Base-by-base conservation (phyloP, 2,888 invertebrate species). In the Caenorhabditis macrosperma region DNA sequence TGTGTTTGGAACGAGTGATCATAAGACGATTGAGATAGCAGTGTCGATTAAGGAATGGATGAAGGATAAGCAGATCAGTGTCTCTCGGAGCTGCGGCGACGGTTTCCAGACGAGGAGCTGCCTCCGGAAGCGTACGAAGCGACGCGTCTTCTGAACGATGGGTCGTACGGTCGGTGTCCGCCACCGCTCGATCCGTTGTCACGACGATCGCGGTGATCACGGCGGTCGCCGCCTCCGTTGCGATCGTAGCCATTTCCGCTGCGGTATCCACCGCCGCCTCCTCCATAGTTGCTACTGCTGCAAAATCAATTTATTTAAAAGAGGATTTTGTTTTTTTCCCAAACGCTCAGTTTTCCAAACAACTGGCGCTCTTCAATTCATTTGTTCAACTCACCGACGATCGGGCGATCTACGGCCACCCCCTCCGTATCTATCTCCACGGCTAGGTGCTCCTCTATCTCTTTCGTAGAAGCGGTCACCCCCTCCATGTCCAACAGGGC, bases 141-240 rank as follows among this genome's bases (percentile, higher is more conserved):
- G 22, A 78, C 78, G 7, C 78, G 78, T 35, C 78, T 64, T 52
- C 78, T 64, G 63, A 35, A 41, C 17, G 22, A 24, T 22, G 78
- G 72, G 41, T 78, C 74, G 41, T 78, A 78, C 35, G 78, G 78
- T 35, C 78, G 78, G 33, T 54, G 72, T 1, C 55, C 59, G 17
- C 61, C 71, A 24, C 50, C 22, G 7, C 59, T 46, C 20, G 24
- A 46, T 15, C 55, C 24, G 28, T 22, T 35, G 24, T 64, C 64
- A 2, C 63, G 63, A 10, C 26, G 15, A 26, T 66, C 66, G 44
- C 74, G 74, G 33, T 33, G 46, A n/a, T 64, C 59, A 9, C 26
- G 33, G 5, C 67, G 38, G 12, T 38, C 54, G 22, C 55, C 59
- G 12, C 61, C 66, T 2, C 74, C 63, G 20, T 63, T 61, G 44